Conservation (phyloP, 2,113 vertebrate species). For the Epinephelus moara region DNA sequence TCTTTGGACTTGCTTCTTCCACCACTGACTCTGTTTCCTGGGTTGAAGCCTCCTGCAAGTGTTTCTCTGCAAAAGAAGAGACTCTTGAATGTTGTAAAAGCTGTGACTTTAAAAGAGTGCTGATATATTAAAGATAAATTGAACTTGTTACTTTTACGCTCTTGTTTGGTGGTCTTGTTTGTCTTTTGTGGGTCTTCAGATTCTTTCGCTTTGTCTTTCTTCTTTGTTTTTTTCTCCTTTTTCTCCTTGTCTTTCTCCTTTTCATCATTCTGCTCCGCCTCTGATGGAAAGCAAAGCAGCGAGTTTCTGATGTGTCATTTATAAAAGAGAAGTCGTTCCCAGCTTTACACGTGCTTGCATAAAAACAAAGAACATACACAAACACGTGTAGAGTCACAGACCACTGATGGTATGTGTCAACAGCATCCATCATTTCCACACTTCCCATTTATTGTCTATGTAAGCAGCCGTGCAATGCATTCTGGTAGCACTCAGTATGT, state of each 20-base stretch:
- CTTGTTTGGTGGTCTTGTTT: slow-evolving; percentile 67
- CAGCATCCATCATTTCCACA: too few species aligned
- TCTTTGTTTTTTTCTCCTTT: slow-evolving; percentile 76
- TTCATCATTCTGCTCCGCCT: slow-evolving; percentile 52
- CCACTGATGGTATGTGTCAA: neutral
- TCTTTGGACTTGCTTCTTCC: slow-evolving; percentile 51
- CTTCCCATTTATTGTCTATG: too few species aligned
- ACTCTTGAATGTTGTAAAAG: neutral
- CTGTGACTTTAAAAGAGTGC: neutral
- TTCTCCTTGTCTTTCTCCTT: slow-evolving; percentile 68
- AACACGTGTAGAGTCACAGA: neutral
- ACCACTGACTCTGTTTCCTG: slow-evolving; percentile 58
- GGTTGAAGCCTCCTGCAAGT: slow-evolving; percentile 45
- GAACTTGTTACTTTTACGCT: slow-evolving; percentile 67
- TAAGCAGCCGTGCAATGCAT: too few species aligned
- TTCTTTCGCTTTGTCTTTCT: slow-evolving; percentile 68
- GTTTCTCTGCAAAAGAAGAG: slow-evolving; percentile 62
- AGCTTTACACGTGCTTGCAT: slow-evolving; percentile 2
- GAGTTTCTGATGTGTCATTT: neutral
- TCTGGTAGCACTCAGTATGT: too few species aligned
- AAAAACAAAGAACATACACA: neutral
- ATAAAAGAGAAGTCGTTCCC: neutral
- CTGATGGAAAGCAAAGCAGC: slow-evolving; percentile 59
- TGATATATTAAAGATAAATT: neutral
- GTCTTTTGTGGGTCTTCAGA: slow-evolving; percentile 58